Conservation (phyloP, 2,888 invertebrate species). For the Dromius quadrimaculatus region DNA sequence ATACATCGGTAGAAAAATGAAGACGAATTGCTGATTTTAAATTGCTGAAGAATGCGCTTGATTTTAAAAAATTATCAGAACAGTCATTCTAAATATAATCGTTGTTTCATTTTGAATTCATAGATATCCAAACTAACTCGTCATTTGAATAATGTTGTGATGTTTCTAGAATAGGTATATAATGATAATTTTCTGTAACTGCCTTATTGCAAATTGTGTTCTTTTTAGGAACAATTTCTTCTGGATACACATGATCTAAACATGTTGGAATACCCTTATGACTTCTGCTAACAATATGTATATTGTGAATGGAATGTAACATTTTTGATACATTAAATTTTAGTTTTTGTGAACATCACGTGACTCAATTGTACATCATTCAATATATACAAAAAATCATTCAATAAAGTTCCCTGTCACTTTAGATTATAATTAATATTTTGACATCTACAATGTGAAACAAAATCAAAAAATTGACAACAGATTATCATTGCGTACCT, state of each 20-base stretch:
- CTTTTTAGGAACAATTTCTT: neutral
- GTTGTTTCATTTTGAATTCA: neutral
- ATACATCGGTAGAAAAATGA: neutral
- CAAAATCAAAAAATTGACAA: too few relatives aligned
- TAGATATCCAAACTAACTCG: neutral
- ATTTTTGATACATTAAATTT: neutral
- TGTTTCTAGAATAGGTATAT: too few relatives aligned
- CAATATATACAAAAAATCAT: too few relatives aligned
- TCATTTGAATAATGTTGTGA: neutral
- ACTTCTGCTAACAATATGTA: neutral
- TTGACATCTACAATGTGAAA: too few relatives aligned
- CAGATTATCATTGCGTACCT: too few relatives aligned
- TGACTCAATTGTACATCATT: too few relatives aligned
- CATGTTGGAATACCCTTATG: neutral
- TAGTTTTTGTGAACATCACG: too few relatives aligned
- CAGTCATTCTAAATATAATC: neutral
- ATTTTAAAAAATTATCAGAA: neutral
- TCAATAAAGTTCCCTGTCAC: too few relatives aligned
- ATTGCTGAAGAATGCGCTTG: neutral
- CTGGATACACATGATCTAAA: neutral
- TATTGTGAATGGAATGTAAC: neutral
- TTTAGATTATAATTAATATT: too few relatives aligned
- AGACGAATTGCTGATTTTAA: neutral
- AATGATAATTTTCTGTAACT: too few relatives aligned
- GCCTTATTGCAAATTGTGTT: too few relatives aligned